phyloP scores from a whole-genome alignment of 2,888 invertebrate species.

The Alviniconcha strummeri region DNA sequence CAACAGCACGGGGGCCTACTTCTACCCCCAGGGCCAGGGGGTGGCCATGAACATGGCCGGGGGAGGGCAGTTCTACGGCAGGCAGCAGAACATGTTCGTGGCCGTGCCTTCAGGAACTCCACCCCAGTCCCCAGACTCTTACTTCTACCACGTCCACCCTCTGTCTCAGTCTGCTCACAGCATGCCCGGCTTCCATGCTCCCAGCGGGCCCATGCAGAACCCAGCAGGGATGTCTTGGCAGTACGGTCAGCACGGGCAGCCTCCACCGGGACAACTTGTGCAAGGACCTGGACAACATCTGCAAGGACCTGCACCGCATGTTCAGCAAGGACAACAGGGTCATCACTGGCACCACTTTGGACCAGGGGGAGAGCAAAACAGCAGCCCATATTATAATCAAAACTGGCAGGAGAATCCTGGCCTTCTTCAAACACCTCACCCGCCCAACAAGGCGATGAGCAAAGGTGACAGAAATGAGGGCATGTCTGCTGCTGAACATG shows the following conservation, averaged over 20 bases:
- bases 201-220: constrained; percentile 12
- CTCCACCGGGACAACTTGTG: not conserved
- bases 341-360: not conserved
- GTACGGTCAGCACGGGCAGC: not conserved
- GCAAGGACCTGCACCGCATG: not conserved
- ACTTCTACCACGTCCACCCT: constrained; percentile 25
- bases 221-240: constrained; percentile 16
- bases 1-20: constrained; percentile 4
- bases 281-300: not conserved
- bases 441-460: not conserved
- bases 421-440: not conserved
- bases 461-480: constrained; percentile 2
- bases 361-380: not conserved
- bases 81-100: constrained; percentile 5
- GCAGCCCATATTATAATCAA: not conserved
- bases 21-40: constrained; percentile 7
- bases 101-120: constrained; percentile 23
- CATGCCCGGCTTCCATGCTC: constrained; percentile 21
- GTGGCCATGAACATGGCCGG: constrained; percentile 9
- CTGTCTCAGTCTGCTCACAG: not conserved
- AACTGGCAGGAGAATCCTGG: not conserved
- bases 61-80: constrained; percentile 1
- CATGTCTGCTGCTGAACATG: constrained; percentile 49
- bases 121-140: constrained; percentile 3
- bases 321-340: not conserved